Base-by-base conservation (phyloP, 2,113 vertebrate species). In the Onychostoma macrolepis region DNA sequence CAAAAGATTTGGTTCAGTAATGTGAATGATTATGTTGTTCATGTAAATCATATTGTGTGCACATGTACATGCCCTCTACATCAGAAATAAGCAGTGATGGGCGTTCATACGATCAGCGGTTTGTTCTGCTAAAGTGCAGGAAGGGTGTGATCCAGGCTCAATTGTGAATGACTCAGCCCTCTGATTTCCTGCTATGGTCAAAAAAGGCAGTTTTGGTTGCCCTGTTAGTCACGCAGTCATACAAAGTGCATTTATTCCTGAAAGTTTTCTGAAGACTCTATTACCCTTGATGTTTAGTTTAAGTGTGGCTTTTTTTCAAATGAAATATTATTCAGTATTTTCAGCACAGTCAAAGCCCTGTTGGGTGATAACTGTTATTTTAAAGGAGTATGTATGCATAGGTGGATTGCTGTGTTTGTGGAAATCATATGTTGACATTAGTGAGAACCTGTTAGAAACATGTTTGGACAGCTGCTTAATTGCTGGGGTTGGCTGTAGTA, bases 161-260 rank as follows among this genome's bases (percentile, higher is more conserved):
- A 75, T 67, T 87, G 84, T 76, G 84, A 88, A 67, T 89, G 85
- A 90, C 72, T 91, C 89, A 79, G 87, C 87, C 58, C 24, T 85
- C 82, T 79, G 33, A 85, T 78, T 89, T 91, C 89, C 86, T 88
- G 71, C 30, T 41, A 61, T 80, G 41, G 50, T 86, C 26, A 80
- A 43, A 77, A 72, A 56, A 56, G 24, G 58, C 76, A 72, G 63
- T 80, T 86, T 56, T 86, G 76, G 28, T 41, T 38, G 21, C 43
- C 1, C 43, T 58, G 67, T 48, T 38, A 74, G 48, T 58, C 13
- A 30, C 61, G 21, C 43, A 6, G 67, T 84, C 12, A n/a, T 36
- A 71, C 9, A 56, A 13, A 48, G n/a, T 53, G 30, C 67, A n/a
- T 74, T 84, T 38, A 56, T 72, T 56, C 21, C 15, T 33, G 28